Percentiles rank a stretch among this genome's conserved stretches.
Conservation (phyloP, 1,140 invertebrate species). For the Hyphantria cunea region DNA sequence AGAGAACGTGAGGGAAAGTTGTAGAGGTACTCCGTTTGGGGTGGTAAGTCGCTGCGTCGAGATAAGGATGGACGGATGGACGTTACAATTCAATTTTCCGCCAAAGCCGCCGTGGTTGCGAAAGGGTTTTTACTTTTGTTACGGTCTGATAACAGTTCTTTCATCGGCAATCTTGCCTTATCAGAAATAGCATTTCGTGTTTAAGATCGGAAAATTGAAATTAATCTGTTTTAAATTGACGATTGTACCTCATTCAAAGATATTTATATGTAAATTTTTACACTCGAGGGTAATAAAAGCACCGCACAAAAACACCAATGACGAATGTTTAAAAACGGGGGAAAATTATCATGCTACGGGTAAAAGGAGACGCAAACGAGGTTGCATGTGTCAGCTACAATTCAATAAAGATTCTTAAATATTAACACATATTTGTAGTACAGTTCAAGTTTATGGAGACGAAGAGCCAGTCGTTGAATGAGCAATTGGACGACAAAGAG, state of each 20-base stretch:
- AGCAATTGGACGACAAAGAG: too few relatives aligned
- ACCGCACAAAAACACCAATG: too few relatives aligned
- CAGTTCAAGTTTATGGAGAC: too few relatives aligned
- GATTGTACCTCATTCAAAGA: background rate
- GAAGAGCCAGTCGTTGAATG: too few relatives aligned
- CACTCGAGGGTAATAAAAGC: too few relatives aligned
- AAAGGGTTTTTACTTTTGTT: slow-evolving; percentile 19
- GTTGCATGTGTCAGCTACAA: too few relatives aligned
- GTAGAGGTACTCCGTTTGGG: slow-evolving; percentile 29
- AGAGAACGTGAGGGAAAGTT: slow-evolving; percentile 32
- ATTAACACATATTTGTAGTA: too few relatives aligned
- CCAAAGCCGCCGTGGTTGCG: slow-evolving; percentile 22
- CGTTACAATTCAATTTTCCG: slow-evolving; percentile 48
- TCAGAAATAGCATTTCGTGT: too few relatives aligned
- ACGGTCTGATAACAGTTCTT: slow-evolving; percentile 15
- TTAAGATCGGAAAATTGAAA: background rate
- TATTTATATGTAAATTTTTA: background rate
- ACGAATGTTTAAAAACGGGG: background rate
- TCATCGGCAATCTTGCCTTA: too few relatives aligned
- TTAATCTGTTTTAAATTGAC: background rate
- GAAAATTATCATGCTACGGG: too few relatives aligned
- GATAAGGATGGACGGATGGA: slow-evolving; percentile 32
- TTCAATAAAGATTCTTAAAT: too few relatives aligned
- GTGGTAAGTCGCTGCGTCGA: slow-evolving; percentile 24
- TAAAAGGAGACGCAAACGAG: too few relatives aligned